Evolutionary conservation across 2,888 invertebrate species (phyloP).

Genomic region (Sinodicranocentrus sp.): DNA sequence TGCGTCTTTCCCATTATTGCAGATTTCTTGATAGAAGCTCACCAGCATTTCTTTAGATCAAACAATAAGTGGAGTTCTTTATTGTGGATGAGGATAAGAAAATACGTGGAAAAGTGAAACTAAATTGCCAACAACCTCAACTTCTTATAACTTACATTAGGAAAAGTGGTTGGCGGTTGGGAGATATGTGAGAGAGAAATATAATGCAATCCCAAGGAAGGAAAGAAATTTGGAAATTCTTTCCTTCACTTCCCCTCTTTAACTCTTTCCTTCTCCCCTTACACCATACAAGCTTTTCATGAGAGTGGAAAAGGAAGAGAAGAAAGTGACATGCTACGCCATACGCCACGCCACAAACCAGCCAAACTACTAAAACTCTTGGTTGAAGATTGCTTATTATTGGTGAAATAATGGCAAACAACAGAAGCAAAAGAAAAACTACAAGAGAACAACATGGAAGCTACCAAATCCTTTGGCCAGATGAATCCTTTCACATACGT

Average conservation of each 20-base stretch:
- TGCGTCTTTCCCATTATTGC: too few relatives aligned
- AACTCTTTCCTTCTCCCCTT: background rate
- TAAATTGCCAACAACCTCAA: conserved; percentile 63
- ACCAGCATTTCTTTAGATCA: conserved; percentile 21
- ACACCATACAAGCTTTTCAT: background rate
- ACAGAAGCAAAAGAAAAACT: conserved; percentile 19
- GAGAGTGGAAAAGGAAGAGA: background rate
- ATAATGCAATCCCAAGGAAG: conserved; percentile 11
- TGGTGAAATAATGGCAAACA: conserved; percentile 62
- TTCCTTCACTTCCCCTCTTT: background rate
- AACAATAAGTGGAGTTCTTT: conserved; percentile 32
- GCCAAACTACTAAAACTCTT: conserved; percentile 31
- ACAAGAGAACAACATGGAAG: conserved; percentile 23
- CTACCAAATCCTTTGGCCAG: conserved; percentile 57
- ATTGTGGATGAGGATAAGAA: conserved; percentile 16
- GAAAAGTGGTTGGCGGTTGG: conserved; percentile 4
- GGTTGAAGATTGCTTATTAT: conserved; percentile 59
- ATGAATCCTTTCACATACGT: conserved; percentile 66
- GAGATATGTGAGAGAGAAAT: background rate
- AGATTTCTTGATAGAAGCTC: background rate
- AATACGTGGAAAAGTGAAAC: conserved; percentile 58
- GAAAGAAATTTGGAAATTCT: conserved; percentile 3
- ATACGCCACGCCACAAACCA: conserved; percentile 17
- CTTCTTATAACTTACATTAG: conserved; percentile 35
- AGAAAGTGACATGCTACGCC: conserved; percentile 19